Evolutionary conservation across 2,113 vertebrate genomes (phyloP).

Genomic region (Choloepus hoffmanni): DNA sequence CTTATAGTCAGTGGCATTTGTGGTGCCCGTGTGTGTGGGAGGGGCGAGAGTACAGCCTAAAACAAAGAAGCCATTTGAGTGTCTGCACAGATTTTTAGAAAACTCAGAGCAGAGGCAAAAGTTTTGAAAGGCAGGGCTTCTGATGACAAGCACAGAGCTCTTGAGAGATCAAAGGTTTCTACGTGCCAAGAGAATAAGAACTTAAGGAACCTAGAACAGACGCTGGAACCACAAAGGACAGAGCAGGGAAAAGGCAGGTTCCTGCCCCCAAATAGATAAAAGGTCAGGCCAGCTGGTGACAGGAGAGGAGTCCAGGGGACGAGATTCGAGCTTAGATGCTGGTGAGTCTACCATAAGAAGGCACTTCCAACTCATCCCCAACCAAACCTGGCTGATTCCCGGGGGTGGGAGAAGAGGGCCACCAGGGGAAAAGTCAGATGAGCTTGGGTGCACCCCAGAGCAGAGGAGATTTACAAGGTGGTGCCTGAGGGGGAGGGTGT

Average conservation of each 20-base stretch:
- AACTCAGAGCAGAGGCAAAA: conserved; percentile 57
- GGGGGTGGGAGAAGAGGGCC: not conserved
- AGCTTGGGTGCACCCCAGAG: not conserved
- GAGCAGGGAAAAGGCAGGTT: not conserved
- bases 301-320: not conserved
- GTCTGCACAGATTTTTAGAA: not conserved
- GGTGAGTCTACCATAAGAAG: not conserved
- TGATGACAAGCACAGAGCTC: not conserved
- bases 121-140: conserved; percentile 47
- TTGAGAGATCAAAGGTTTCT: conserved; percentile 43
- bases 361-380: not conserved
- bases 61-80: conserved; percentile 60
- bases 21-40: not conserved
- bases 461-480: not conserved
- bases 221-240: not conserved
- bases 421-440: not conserved
- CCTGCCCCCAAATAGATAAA: not conserved
- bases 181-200: not conserved
- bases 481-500: too few relatives aligned
- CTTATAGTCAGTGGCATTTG: not conserved
- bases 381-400: not conserved
- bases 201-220: not conserved
- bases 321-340: not conserved
- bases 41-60: not conserved
- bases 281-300: not conserved